These are phyloP conservation scores for Esperia sulphurella DNA, from an alignment of 2,888 invertebrate species.

Conservation along the genomic window DNA sequence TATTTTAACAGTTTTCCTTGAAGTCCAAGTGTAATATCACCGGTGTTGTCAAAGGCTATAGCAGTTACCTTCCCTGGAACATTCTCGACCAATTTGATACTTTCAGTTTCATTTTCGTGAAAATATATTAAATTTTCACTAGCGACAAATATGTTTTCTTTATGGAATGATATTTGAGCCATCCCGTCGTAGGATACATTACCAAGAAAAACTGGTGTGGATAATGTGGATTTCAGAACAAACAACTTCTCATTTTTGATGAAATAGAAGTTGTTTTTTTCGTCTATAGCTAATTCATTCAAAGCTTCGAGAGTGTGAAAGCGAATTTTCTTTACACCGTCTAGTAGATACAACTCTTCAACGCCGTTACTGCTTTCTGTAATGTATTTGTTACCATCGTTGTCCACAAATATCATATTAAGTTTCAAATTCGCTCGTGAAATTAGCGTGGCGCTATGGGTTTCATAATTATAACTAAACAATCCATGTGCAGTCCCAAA, in stretches of 20 bases:
- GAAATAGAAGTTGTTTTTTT: slow-evolving; percentile 60
- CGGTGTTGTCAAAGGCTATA: slow-evolving; percentile 52
- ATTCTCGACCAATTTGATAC: slow-evolving; percentile 43
- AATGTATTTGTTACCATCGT: slow-evolving; percentile 58
- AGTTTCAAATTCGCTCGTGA: slow-evolving; percentile 40
- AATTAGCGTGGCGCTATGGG: slow-evolving; percentile 36
- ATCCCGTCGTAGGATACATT: slow-evolving; percentile 49
- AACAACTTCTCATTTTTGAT: slow-evolving; percentile 49
- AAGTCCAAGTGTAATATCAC: slow-evolving; percentile 50
- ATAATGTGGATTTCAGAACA: slow-evolving; percentile 41
- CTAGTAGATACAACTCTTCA: slow-evolving; percentile 51
- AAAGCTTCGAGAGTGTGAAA: slow-evolving; percentile 46
- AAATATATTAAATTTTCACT: slow-evolving; percentile 50
- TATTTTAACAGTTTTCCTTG: slow-evolving; percentile 53
- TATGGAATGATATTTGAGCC: slow-evolving; percentile 56
- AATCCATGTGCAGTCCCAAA: slow-evolving; percentile 62
- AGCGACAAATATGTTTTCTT: slow-evolving; percentile 49
- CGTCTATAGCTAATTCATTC: slow-evolving; percentile 56
- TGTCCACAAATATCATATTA: slow-evolving; percentile 57
- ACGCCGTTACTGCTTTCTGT: slow-evolving; percentile 51
- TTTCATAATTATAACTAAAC: slow-evolving; percentile 48
- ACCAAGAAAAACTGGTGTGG: slow-evolving; percentile 40
- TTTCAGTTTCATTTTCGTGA: slow-evolving; percentile 49
- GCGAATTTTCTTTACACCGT: slow-evolving; percentile 46
- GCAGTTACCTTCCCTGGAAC: slow-evolving; percentile 50